Base-by-base conservation (phyloP, 53 echinoderm and acorn worm genomes). In the Patiria pectinifera region DNA sequence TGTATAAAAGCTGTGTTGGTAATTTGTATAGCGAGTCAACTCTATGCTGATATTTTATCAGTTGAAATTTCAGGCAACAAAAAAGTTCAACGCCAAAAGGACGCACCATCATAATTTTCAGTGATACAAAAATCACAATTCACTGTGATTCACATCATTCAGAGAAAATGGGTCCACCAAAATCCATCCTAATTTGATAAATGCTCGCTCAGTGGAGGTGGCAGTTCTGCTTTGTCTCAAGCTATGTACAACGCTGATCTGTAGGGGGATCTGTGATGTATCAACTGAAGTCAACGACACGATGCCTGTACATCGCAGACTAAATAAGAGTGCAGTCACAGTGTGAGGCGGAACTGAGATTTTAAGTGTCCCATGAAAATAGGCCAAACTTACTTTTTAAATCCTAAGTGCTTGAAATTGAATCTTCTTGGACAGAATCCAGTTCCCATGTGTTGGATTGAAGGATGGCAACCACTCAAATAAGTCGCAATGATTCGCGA, bases 191-290 rank as follows among this genome's bases (percentile, higher is more conserved):
- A 70, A 63, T 83, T 85, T 85, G 85, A 85, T 44, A 85, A 46
- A 18, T 44, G 85, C 44, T 83, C 4, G 46, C 45, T 6, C 85
- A 45, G 13, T 66, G 8, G 85, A 85, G 85, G 10, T 45, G 19
- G 4, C 14, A 13, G 85, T 46, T 85, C 85, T 85, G 85, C 45
- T 19, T 85, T 85, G 43, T 70, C 11, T 85, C 85, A 85, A 44
- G 10, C 85, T 18, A 25, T 69, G 45, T 43, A 6, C 44, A 14
- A 66, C 44, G 45, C 18, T 74, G 74, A 74, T 24, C 24, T 74
- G 24, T n/a, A 3, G 24, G 74, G 22, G 69, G 85, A 85, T 19
- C 85, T 85, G 85, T 69, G 63, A 18, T 48, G 43, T 48, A 45
- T 85, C 85, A 85, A 22, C 45, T 11, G 0, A 21, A 60, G 22